phyloP scores from a whole-genome alignment of 1,140 invertebrate species.

The Episyrphus balteatus region DNA sequence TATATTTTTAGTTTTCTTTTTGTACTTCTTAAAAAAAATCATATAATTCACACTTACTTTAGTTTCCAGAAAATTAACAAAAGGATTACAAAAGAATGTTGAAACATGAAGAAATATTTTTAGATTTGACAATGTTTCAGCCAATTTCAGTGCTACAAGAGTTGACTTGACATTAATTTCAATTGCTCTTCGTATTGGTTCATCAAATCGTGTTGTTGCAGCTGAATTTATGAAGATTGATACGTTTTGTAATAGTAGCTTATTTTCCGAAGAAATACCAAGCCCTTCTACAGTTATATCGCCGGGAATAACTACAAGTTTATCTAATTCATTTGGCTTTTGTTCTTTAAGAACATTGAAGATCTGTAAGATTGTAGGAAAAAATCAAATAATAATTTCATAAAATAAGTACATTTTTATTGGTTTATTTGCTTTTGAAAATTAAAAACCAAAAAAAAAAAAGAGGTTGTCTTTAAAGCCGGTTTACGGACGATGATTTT shows the following conservation, averaged over 20 bases:
- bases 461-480: no score
- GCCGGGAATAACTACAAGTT: conserved; percentile 35
- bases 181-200: conserved; percentile 56
- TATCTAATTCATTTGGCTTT: conserved; percentile 25
- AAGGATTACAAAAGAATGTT: conserved; percentile 66
- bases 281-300: conserved; percentile 20
- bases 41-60: conserved; percentile 65
- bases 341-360: conserved; percentile 43
- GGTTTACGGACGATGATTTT: no score
- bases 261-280: conserved; percentile 14
- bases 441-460: no score
- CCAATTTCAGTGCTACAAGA: conserved; percentile 49
- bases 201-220: conserved; percentile 71
- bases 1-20: no score
- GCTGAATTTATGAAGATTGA: conserved; percentile 87
- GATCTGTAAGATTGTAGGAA: no score
- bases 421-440: no score
- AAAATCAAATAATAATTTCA: no score
- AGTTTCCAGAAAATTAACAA: conserved; percentile 56
- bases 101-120: conserved; percentile 60
- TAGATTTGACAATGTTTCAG: conserved; percentile 52
- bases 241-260: conserved; percentile 45
- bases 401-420: no score
- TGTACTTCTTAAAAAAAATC: conserved; percentile 12
- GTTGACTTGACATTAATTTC: conserved; percentile 56